phyloP scores from a whole-genome alignment of 2,113 vertebrate genomes.

The Thinocorus orbignyianus region DNA sequence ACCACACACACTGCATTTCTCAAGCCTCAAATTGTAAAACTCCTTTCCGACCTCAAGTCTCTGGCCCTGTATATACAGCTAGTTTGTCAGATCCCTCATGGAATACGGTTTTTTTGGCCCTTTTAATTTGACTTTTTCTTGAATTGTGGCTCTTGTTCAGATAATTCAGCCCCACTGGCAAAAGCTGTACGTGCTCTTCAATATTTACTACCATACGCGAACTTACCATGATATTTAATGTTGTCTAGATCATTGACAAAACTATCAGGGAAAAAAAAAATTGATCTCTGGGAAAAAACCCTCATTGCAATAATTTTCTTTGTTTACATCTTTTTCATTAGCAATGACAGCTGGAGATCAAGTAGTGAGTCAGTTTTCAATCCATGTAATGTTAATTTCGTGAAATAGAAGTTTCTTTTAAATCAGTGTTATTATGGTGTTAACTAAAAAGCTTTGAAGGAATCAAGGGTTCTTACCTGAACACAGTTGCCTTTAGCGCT shows the following conservation, averaged over 20 bases:
- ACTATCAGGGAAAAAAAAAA: not conserved
- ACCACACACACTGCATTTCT: not conserved
- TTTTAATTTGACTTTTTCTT: not conserved
- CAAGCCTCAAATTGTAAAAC: not conserved
- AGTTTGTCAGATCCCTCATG: not conserved
- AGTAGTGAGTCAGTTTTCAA: conserved; percentile 1
- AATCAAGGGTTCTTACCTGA: conserved; percentile 6
- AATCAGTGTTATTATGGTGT: not conserved
- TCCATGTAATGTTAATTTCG: not conserved
- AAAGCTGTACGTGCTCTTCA: not conserved
- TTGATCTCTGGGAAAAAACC: not conserved
- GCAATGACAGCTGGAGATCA: conserved; percentile 5
- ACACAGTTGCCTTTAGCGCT: not conserved
- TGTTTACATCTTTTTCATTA: conserved; percentile 29
- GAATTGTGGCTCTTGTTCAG: not conserved
- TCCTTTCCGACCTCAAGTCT: not conserved
- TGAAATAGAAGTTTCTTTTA: conserved; percentile 12
- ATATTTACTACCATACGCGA: not conserved
- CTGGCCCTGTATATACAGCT: not conserved
- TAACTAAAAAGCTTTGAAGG: conserved; percentile 33
- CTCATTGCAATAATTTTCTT: not conserved
- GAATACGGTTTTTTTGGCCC: not conserved
- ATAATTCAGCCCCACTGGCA: not conserved
- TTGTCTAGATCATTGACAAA: not conserved
- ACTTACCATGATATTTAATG: not conserved